Base-by-base conservation (phyloP, 2,113 vertebrate genomes). In the Channa argus region DNA sequence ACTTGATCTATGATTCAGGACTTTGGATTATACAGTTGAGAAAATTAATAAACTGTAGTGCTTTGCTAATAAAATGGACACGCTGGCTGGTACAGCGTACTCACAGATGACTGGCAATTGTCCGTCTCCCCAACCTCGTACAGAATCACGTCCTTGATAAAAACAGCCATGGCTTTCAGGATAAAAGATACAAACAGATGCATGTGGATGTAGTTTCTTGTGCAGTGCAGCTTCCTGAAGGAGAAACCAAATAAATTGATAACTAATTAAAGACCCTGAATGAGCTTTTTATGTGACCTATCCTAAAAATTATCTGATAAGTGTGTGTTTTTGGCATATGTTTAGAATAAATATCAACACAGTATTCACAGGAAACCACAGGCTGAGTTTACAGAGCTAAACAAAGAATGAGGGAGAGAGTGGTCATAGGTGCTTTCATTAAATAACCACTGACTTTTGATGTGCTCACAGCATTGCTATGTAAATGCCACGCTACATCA, bases 131-230 rank as follows among this genome's bases (percentile, higher is more conserved):
- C 91, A 0, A 87, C 94, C 11, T 95, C 88, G 14, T 96, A 98
- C 1, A 99, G 94, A 53, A 96, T 92, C 56, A 96, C 82, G 58
- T 99, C 98, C 78, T 99, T 99, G 72, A 98, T 91, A 82, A 98
- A 96, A 74, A 99, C 97, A 0, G 96, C 92, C 0, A 96, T 83
- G 2, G 96, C 97, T 86, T 96, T 96, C 91, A 99, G 94, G 46
- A 97, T 96, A 87, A 99, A 97, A 45, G 97, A 98, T 83, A 96
- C 89, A 92, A 98, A 99, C 63, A 99, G 95, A 52, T 98, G 95
- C 92, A 96, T 96, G 81, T 98, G 97, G 86, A 99, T 98, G 84
- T 96, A 97, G 24, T 24, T 24, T 24, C 24, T 24, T 24, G 24
- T 98, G 71, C 97, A 99, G 89, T 96, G 96, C 10, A 99, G 93